phyloP scores from a whole-genome alignment of 2,113 vertebrate genomes.

The Arothron firmamentum region DNA sequence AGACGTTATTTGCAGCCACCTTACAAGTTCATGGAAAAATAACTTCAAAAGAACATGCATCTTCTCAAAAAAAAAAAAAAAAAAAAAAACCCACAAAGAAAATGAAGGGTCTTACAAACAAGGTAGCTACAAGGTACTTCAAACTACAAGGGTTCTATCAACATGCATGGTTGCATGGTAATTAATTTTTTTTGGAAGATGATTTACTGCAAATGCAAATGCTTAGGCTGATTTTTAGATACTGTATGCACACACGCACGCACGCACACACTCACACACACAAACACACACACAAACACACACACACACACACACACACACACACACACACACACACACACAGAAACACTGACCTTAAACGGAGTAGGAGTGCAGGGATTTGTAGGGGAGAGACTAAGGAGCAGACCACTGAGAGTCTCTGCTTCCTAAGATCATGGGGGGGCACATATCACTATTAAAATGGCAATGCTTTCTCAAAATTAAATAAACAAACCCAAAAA shows the following conservation, averaged over 20 bases:
- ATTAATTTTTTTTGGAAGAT: slow-evolving; percentile 50
- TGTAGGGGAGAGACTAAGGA: slow-evolving; percentile 83
- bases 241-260: slow-evolving; percentile 14
- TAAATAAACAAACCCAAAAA: slow-evolving; percentile 1
- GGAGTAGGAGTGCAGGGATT: slow-evolving; percentile 89
- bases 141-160: slow-evolving; percentile 52
- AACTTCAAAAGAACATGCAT: slow-evolving; percentile 66
- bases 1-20: slow-evolving; percentile 61
- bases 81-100: too few relatives aligned
- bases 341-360: slow-evolving; percentile 87
- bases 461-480: neutral
- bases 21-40: slow-evolving; percentile 36
- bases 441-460: slow-evolving; percentile 39
- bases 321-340: slow-evolving; percentile 15
- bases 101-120: slow-evolving; percentile 59
- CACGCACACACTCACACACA: slow-evolving; percentile 20
- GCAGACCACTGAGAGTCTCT: slow-evolving; percentile 78
- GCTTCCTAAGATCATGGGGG: slow-evolving; percentile 74
- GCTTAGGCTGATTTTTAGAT: slow-evolving; percentile 41
- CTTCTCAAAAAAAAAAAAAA: slow-evolving; percentile 58
- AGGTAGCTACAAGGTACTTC: slow-evolving; percentile 60
- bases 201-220: slow-evolving; percentile 37
- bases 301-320: slow-evolving; percentile 16
- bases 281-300: too few relatives aligned
- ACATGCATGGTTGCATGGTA: slow-evolving; percentile 53